phyloP scores from a whole-genome alignment of 1,140 invertebrate genomes.

The Maconellicoccus hirsutus region DNA sequence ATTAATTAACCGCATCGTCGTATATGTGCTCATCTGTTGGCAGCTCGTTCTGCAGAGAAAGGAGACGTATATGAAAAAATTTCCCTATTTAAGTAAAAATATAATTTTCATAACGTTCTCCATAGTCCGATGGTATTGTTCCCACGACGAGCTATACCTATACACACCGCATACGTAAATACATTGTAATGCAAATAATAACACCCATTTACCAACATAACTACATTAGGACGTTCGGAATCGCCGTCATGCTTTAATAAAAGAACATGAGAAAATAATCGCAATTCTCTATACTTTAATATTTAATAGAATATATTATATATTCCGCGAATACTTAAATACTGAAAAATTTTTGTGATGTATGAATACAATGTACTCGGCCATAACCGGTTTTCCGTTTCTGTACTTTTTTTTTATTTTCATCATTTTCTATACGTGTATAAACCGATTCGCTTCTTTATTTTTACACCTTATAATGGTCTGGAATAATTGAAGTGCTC shows the following conservation, averaged over 20 bases:
- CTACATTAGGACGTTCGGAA: background rate
- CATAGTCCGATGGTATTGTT: background rate
- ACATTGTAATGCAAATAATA: slow-evolving; percentile 22
- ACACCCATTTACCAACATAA: slow-evolving; percentile 12
- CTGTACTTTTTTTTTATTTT: background rate
- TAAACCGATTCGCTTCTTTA: slow-evolving; percentile 1
- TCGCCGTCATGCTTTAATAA: slow-evolving; percentile 22
- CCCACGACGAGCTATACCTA: background rate
- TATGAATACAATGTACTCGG: background rate
- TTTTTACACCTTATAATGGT: background rate
- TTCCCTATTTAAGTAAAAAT: background rate
- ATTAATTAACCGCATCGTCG: too few relatives aligned
- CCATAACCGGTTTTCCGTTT: background rate
- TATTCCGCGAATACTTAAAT: slow-evolving; percentile 13
- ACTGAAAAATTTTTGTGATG: slow-evolving; percentile 1
- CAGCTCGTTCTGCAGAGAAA: background rate
- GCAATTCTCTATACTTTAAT: slow-evolving; percentile 10
- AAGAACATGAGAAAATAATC: slow-evolving; percentile 22
- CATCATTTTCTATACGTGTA: background rate
- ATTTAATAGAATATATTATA: slow-evolving; percentile 20
- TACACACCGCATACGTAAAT: background rate
- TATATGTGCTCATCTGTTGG: too few relatives aligned
- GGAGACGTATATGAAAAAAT: background rate
- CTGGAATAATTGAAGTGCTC: slow-evolving; percentile 1
- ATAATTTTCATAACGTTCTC: background rate